A percentile compares a stretch with the other conserved stretches of the same genome.
Evolutionary conservation across 1,140 invertebrate genomes (phyloP).

Genomic region (Chironomus tepperi): DNA sequence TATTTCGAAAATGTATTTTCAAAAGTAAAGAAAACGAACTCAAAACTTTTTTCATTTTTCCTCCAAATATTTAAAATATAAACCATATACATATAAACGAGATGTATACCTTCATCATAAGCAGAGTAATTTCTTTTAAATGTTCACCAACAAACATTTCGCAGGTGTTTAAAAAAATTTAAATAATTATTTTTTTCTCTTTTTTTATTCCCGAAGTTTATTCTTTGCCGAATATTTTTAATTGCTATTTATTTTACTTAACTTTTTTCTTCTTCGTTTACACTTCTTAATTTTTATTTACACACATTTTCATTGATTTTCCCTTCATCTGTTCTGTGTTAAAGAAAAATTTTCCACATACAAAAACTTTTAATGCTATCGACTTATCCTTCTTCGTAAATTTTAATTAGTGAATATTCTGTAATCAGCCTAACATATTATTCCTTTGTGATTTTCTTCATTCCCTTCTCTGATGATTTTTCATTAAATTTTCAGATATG

Average conservation of each 20-base stretch:
- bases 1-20: too few relatives aligned
- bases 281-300: too few relatives aligned
- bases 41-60: too few relatives aligned
- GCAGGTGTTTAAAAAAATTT: background rate
- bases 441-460: background rate
- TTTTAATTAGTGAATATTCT: background rate
- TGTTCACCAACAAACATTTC: background rate
- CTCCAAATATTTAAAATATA: too few relatives aligned
- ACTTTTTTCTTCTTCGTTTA: too few relatives aligned
- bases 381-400: slow-evolving; percentile 5
- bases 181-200: background rate
- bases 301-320: background rate
- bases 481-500: slow-evolving; percentile 1
- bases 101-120: too few relatives aligned
- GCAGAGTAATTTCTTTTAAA: too few relatives aligned
- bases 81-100: too few relatives aligned
- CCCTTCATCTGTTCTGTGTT: background rate
- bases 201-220: background rate
- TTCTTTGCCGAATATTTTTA: background rate
- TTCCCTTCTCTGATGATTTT: background rate
- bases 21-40: too few relatives aligned
- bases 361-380: background rate
- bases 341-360: background rate
- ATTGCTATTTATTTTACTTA: background rate
- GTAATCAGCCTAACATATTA: slow-evolving; percentile 14